Percentiles rank a stretch among this genome's conserved stretches.
These are phyloP conservation scores for Tychaedon coryphoeus DNA, from an alignment of 2,113 vertebrate species.

Conservation along the genomic window DNA sequence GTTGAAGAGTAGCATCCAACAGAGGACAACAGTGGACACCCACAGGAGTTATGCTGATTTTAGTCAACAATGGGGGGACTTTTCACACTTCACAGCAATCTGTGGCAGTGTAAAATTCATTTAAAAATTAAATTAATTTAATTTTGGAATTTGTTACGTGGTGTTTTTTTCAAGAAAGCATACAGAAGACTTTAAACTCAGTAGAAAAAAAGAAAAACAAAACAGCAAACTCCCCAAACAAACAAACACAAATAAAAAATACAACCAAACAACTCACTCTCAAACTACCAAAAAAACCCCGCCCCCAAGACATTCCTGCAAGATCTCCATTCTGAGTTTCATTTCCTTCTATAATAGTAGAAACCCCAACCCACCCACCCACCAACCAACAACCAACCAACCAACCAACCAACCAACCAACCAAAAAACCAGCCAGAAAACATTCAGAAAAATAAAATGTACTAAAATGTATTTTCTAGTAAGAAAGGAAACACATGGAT, in stretches of 20 bases:
- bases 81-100: not conserved
- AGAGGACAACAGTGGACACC: not conserved
- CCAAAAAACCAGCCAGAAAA: not conserved
- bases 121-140: not conserved
- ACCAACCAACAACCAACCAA: no score
- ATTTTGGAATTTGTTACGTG: not conserved
- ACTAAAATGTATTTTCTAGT: not conserved
- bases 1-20: not conserved
- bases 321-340: not conserved
- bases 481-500: not conserved
- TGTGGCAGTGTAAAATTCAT: not conserved
- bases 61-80: not conserved
- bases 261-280: not conserved
- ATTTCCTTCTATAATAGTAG: not conserved
- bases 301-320: rapidly evolving
- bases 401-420: no score
- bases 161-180: not conserved
- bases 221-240: not conserved
- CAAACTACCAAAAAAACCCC: not conserved
- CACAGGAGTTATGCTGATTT: not conserved
- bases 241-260: not conserved
- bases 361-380: not conserved
- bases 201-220: not conserved
- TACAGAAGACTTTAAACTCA: not conserved
- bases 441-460: not conserved